Evolutionary conservation across 2,888 invertebrate genomes (phyloP), one percentile per base, ranked within the genome.

Genomic region (Geotrupes spiniger): DNA sequence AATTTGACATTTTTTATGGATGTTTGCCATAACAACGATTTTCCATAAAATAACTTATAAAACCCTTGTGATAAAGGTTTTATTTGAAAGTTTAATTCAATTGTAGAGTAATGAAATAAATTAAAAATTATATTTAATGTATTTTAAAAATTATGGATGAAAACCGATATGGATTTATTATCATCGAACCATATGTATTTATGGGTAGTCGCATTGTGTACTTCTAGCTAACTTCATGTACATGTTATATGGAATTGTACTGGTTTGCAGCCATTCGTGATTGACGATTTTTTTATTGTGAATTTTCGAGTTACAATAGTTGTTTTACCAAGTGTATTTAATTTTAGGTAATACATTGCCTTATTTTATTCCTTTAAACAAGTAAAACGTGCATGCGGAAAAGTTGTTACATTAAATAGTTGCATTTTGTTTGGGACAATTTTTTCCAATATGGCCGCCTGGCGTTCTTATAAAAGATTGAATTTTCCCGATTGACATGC

Each of bases 381-480:
- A 15, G 37, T 31, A 8, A 12, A 28, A 37, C 26, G n/a, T 21
- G 12, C 29, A 21, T 21, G n/a, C 2, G 21, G 21, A 41, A 8
- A 8, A 17, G 29, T 45, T 44, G 27, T 50, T 37, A 28, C 31
- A 21, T 16, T 37, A 38, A 37, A 50, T 45, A 50, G 40, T 45
- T 45, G 50, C 44, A 45, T 50, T 50, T 50, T 50, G 49, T 50
- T 50, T 50, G 45, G 50, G 25, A 37, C 33, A 27, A 51, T 52
- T 55, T 21, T 21, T 54, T 57, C 44, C 58, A 61, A 61, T 53
- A 61, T 61, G 60, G 60, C 60, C 51, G 55, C 49, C 42, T 46
- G 54, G 60, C 60, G 60, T 60, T 55, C 58, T 56, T 56, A 53
- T 46, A 52, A 52, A 53, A 53, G 47, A 45, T 43, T 14, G 45